Conservation (phyloP, 2,888 invertebrate genomes). For the Temnothorax rugatulus region DNA sequence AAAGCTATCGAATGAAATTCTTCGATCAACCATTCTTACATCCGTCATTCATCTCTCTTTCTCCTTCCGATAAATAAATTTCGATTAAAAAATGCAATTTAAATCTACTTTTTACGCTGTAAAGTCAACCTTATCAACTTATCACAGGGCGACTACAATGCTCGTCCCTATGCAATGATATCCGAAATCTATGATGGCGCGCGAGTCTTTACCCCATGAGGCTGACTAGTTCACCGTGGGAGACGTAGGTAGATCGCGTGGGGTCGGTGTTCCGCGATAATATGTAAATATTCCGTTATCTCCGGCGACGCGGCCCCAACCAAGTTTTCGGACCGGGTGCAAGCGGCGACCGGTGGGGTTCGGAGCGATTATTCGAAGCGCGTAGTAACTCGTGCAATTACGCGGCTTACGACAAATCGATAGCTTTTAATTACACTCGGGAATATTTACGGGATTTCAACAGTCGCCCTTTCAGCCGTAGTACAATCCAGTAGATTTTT, state of each 20-base stretch:
- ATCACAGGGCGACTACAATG: not conserved
- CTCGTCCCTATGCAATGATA: conserved; percentile 28
- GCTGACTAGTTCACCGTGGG: conserved; percentile 70
- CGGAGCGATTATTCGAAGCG: conserved; percentile 83
- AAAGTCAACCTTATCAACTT: conserved; percentile 12
- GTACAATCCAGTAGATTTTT: conserved; percentile 4
- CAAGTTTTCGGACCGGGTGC: conserved; percentile 67
- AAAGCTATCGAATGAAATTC: not conserved
- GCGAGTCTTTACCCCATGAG: conserved; percentile 40
- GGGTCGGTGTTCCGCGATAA: conserved; percentile 79
- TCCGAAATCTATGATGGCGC: conserved; percentile 54
- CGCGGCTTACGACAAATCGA: conserved; percentile 85
- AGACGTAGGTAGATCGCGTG: conserved; percentile 74
- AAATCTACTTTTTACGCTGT: not conserved
- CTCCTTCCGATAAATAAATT: not conserved
- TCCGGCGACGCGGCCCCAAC: conserved; percentile 72
- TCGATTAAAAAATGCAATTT: not conserved
- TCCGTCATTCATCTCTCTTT: not conserved
- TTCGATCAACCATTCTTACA: not conserved
- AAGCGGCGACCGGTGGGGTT: conserved; percentile 58
- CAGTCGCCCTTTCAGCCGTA: conserved; percentile 21
- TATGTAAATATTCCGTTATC: conserved; percentile 86
- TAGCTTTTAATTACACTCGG: conserved; percentile 84
- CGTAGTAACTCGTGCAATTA: conserved; percentile 85
- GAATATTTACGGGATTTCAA: conserved; percentile 80